phyloP scores from a whole-genome alignment of 2,113 vertebrate genomes.

The Ceyx margarethae region DNA sequence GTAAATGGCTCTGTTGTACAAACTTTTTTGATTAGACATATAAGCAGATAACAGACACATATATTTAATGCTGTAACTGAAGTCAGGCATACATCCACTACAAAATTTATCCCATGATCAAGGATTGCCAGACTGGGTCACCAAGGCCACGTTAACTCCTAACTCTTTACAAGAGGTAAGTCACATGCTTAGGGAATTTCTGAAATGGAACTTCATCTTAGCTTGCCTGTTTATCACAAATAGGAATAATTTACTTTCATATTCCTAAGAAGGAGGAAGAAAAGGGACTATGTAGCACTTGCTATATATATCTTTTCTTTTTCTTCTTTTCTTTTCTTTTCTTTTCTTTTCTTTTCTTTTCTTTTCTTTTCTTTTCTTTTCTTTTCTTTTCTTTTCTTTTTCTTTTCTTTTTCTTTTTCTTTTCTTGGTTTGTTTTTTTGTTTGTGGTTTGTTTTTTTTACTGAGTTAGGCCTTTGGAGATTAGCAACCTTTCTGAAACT shows the following conservation, averaged over 20 bases:
- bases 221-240: neutral
- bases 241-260: neutral
- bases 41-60: neutral
- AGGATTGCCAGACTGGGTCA: neutral
- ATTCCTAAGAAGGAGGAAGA: neutral
- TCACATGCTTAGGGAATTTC: neutral
- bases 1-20: neutral
- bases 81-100: neutral
- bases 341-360: no score
- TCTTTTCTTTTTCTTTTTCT: no score
- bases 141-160: neutral
- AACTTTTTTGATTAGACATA: neutral
- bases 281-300: neutral
- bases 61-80: neutral
- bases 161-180: neutral
- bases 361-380: no score
- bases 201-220: neutral
- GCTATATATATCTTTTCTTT: no score
- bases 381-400: no score
- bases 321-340: no score
- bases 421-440: no score
- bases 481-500: no score
- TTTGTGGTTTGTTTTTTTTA: no score
- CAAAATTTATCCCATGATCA: neutral
- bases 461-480: no score